phyloP scores from a whole-genome alignment of 2,113 vertebrate species.

The Brachionichthys hirsutus region DNA sequence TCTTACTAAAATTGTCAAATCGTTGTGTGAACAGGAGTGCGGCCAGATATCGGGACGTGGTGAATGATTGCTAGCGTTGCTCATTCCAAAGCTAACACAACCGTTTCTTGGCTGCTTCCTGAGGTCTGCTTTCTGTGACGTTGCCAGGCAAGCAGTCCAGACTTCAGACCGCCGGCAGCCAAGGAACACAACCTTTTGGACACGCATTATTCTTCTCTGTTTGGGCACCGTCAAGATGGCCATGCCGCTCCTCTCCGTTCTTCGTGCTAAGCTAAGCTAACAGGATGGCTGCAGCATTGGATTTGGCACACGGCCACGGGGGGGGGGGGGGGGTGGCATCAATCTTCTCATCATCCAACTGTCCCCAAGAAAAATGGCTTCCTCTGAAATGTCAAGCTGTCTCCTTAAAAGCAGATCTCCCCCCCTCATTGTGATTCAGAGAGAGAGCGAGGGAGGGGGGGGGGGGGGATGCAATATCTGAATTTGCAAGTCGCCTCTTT shows the following conservation, averaged over 20 bases:
- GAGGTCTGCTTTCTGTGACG: neutral
- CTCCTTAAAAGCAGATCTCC: neutral
- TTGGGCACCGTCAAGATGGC: neutral
- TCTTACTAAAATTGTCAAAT: neutral
- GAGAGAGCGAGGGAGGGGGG: neutral
- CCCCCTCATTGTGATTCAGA: neutral
- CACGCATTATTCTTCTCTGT: neutral
- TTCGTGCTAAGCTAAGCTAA: slow-evolving; percentile 1
- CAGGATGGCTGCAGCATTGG: neutral
- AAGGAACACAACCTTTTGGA: neutral
- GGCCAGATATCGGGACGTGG: neutral
- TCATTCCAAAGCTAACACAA: neutral
- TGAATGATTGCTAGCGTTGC: neutral
- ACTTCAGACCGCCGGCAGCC: neutral
- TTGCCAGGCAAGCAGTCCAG: neutral
- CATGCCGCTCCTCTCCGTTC: accelerated
- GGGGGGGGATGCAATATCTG: no score
- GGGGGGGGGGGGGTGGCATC: no score
- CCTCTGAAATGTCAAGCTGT: neutral
- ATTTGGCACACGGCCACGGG: neutral
- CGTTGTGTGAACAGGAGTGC: neutral
- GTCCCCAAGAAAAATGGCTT: neutral
- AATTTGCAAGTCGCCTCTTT: no score
- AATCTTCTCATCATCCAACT: neutral
- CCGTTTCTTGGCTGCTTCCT: neutral